phyloP scores from a whole-genome alignment of 30 jellyfish, hydroid and myxozoan genomes.

The Aurelia sp. region DNA sequence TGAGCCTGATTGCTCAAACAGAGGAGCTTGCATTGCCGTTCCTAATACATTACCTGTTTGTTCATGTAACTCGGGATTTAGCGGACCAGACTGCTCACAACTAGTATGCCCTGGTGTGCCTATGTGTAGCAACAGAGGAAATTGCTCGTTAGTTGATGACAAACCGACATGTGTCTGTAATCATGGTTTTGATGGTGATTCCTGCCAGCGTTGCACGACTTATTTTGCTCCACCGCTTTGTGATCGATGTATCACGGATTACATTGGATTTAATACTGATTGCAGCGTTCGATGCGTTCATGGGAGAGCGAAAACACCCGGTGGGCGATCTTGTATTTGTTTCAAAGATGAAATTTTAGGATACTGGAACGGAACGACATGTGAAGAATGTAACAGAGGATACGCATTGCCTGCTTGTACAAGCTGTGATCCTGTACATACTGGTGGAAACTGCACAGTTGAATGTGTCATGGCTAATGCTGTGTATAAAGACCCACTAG shows the following conservation, averaged over 20 bases:
- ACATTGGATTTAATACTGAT: conserved; percentile 66
- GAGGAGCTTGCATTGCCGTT: conserved; percentile 68
- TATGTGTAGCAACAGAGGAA: conserved; percentile 58
- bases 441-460: conserved; percentile 42
- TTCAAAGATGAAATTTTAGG: conserved; percentile 30
- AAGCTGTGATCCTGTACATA: conserved; percentile 52
- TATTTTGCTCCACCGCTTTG: conserved; percentile 60
- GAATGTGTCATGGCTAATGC: conserved; percentile 65
- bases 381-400: conserved; percentile 56
- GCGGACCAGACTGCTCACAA: conserved; percentile 56
- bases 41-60: conserved; percentile 60
- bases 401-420: conserved; percentile 57
- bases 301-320: conserved; percentile 39
- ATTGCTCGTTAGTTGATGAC: conserved; percentile 28
- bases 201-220: conserved; percentile 56
- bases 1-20: conserved; percentile 68
- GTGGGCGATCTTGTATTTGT: conserved; percentile 62
- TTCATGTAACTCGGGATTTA: conserved; percentile 69
- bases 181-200: conserved; percentile 66
- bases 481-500: conserved; percentile 40
- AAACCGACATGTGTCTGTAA: conserved; percentile 57
- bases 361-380: conserved; percentile 61
- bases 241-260: conserved; percentile 48
- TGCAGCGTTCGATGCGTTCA: conserved; percentile 61
- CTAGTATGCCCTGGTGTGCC: conserved; percentile 76